A percentile compares a stretch with the other conserved stretches of the same genome.
Evolutionary conservation across 1,140 invertebrate species (phyloP).

Genomic region (Drosophila kanapiae): DNA sequence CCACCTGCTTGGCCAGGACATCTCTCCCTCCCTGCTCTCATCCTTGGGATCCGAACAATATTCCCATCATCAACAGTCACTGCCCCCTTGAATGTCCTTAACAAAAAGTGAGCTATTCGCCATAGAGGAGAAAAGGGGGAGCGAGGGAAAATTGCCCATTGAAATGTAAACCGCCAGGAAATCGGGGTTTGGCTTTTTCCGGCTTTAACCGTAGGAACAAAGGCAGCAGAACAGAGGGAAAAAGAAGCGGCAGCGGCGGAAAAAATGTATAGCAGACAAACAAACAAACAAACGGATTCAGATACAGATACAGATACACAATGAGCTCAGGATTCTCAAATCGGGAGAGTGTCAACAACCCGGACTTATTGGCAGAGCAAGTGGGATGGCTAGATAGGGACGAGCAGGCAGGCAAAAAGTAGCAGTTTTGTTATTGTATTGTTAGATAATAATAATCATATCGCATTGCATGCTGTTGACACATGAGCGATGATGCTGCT

Average conservation of each 20-base stretch:
- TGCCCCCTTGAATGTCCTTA: slow-evolving; percentile 48
- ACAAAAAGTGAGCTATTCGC: slow-evolving; percentile 26
- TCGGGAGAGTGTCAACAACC: slow-evolving; percentile 74
- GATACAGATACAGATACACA: slow-evolving; percentile 71
- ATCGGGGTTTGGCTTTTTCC: slow-evolving; percentile 84
- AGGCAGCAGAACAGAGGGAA: slow-evolving; percentile 35
- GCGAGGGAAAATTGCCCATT: slow-evolving; percentile 74
- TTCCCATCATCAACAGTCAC: slow-evolving; percentile 61
- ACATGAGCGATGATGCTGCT: slow-evolving; percentile 81
- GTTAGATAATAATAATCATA: slow-evolving; percentile 84
- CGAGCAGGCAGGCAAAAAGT: slow-evolving; percentile 72
- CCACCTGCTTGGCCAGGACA: slow-evolving; percentile 33
- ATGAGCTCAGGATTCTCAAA: slow-evolving; percentile 63
- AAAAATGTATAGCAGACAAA: slow-evolving; percentile 50
- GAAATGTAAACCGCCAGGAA: slow-evolving; percentile 83
- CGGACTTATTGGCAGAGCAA: slow-evolving; percentile 28
- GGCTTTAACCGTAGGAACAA: slow-evolving; percentile 72
- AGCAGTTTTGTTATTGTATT: slow-evolving; percentile 81
- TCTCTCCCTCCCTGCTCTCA: not conserved
- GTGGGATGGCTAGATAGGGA: slow-evolving; percentile 8
- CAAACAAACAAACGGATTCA: slow-evolving; percentile 48
- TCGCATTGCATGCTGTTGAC: slow-evolving; percentile 83
- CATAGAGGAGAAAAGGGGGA: slow-evolving; percentile 35
- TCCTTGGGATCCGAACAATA: slow-evolving; percentile 13
- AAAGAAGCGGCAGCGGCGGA: slow-evolving; percentile 58